Conservation (phyloP, 1,140 invertebrate species). For the Nylanderia fulva region DNA sequence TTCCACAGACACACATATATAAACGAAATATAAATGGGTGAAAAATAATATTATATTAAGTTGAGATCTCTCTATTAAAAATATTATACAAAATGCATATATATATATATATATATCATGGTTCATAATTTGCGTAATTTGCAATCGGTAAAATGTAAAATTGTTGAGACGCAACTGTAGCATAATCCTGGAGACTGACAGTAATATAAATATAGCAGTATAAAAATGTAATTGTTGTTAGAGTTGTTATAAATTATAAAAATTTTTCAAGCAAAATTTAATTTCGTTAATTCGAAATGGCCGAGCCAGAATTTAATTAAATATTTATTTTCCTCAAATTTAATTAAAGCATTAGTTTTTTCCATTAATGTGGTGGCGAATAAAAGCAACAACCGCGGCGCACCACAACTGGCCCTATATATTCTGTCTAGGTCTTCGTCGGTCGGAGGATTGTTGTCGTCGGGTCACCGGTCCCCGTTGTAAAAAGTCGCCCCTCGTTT, state of each 20-base stretch:
- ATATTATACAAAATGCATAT: too few species aligned
- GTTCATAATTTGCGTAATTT: too few species aligned
- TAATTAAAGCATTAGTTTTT: neutral
- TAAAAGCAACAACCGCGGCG: conserved; percentile 27
- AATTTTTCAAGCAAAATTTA: conserved; percentile 5
- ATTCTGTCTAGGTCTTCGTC: conserved; percentile 7
- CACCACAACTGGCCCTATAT: neutral
- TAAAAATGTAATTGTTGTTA: too few species aligned
- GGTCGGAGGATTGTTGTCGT: conserved; percentile 29
- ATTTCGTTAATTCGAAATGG: neutral
- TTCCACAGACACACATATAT: neutral
- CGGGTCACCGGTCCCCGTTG: conserved; percentile 64
- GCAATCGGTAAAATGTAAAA: too few species aligned
- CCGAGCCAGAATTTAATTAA: neutral
- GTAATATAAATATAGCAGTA: too few species aligned
- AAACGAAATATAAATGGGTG: neutral
- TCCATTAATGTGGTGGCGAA: conserved; percentile 18
- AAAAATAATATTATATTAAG: neutral
- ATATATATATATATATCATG: too few species aligned
- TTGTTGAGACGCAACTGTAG: too few species aligned
- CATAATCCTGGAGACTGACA: too few species aligned
- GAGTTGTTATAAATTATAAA: neutral
- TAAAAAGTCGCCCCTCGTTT: conserved; percentile 67
- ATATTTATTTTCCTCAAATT: neutral
- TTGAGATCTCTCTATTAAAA: too few species aligned